Conservation (phyloP, 2,888 invertebrate genomes). For the Agrotis segetum region DNA sequence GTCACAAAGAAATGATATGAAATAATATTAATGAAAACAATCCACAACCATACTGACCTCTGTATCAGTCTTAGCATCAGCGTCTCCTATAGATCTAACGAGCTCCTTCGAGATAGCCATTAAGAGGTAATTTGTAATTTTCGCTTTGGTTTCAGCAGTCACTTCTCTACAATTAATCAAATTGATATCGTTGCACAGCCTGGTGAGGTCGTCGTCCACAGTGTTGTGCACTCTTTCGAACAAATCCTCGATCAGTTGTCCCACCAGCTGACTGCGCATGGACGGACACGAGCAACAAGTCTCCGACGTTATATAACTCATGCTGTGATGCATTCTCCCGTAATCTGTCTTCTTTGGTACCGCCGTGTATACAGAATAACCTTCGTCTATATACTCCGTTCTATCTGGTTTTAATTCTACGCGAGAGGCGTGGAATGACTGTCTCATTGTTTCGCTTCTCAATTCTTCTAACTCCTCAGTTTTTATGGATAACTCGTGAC, state of each 20-base stretch:
- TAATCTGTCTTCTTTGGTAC: conserved; percentile 88
- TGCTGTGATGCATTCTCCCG: conserved; percentile 87
- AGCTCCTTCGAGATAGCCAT: conserved; percentile 90
- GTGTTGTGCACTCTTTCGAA: conserved; percentile 87
- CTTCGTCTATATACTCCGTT: conserved; percentile 87
- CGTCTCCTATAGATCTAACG: conserved; percentile 88
- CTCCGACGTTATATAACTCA: conserved; percentile 86
- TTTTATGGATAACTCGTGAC: conserved; percentile 91
- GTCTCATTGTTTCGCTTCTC: conserved; percentile 85
- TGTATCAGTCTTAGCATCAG: conserved; percentile 89
- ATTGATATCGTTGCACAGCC: conserved; percentile 83
- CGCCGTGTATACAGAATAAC: conserved; percentile 87
- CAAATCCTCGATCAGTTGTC: conserved; percentile 87
- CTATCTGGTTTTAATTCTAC: conserved; percentile 86
- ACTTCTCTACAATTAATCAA: conserved; percentile 78
- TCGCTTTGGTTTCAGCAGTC: conserved; percentile 85
- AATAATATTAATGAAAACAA: conserved; percentile 51
- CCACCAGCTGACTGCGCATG: conserved; percentile 87
- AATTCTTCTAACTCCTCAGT: conserved; percentile 89
- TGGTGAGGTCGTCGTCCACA: conserved; percentile 84
- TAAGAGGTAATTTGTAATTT: conserved; percentile 89
- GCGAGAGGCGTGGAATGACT: conserved; percentile 85
- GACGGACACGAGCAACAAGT: conserved; percentile 86
- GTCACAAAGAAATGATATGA: conserved; percentile 75
- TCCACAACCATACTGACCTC: conserved; percentile 83